Base-by-base conservation (phyloP, 2,113 vertebrate species). In the Pteropus alecto region DNA sequence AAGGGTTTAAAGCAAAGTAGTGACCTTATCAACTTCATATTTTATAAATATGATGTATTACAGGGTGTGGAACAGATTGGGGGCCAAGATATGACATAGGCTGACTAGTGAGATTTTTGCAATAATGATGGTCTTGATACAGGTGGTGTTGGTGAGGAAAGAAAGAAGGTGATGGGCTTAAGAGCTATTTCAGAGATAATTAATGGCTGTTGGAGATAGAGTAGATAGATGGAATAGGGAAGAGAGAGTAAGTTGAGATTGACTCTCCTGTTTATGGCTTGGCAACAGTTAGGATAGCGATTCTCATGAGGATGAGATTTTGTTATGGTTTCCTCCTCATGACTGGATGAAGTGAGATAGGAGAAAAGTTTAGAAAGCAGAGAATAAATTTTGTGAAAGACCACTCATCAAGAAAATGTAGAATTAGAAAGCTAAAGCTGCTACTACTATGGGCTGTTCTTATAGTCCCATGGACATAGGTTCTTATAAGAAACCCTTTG, bases 311-410 rank as follows among this genome's bases (percentile, higher is more conserved):
- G 35, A 58, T 48, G 46, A 6, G 26, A 2, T 91, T 81, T 92
- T 84, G 38, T 65, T 87, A 35, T 41, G 11, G 16, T 68, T 38
- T 81, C 35, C 33, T 74, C n/a, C 4, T 6, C 15, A n/a, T 76
- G 58, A 51, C 30, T 76, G 30, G 41, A 60, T 43, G 24, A 46
- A 87, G 28, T 41, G 5, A 74, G 43, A 16, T 26, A 79, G 54
- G 63, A 63, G 6, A 68, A 41, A 60, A 76, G 6, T 83, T 97
- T 88, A 54, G 54, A 56, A 82, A 86, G 26, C 93, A 91, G 86
- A 79, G 65, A 85, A 68, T 77, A 87, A 24, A 78, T 88, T 92
- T 97, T 61, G 54, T 68, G 84, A 60, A 84, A 71, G 22, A 41
- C 2, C 15, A 77, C 35, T 71, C 30, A 54, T 54, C 13, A 63